Evolutionary conservation across 2,797 vertebrate genomes (phyloP), one percentile per base, ranked within the genome.

Genomic region (Eutrigla gurnardus): DNA sequence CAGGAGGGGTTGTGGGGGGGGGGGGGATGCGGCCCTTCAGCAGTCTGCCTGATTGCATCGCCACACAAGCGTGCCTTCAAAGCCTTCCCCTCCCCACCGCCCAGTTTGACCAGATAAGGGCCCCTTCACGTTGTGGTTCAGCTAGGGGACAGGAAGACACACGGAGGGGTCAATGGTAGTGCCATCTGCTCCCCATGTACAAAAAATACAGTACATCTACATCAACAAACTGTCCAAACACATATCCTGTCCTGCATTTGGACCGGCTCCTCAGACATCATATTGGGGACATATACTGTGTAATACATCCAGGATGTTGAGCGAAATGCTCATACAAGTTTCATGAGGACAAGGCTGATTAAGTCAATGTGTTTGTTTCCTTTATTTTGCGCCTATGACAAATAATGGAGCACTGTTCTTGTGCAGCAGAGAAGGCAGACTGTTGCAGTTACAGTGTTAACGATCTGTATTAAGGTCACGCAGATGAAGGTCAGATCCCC

Each of bases 41-140:
- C 86, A 82, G 86, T 86, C 91, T 91, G 92, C 90, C 92, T 93
- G 94, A 95, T 94, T 93, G 90, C 91, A 94, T 94, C 92, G 81
- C 90, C 90, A 92, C 90, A 90, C 89, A 93, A 93, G 91, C 86
- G 84, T 91, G 90, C 87, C 93, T 95, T 94, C 92, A 94, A 95
- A 95, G 94, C 86, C 80, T 92, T 89, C 86, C 87, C 91, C 84
- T 89, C 84, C 90, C 87, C 77, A 80, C 92, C 82, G 81, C 93
- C 93, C 91, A 92, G 91, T 94, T 93, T 91, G 91, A 94, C 91
- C 92, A 94, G 95, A 95, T 95, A 94, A 95, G 93, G 89, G 84
- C 85, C 87, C 88, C 84, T 81, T 90, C 88, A 79, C 17, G 77
- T 89, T 89, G 91, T 50, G 92, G 93, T 94, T 95, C 93, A 94